Conservation (phyloP, 2,113 vertebrate genomes). For the Zootoca vivipara region DNA sequence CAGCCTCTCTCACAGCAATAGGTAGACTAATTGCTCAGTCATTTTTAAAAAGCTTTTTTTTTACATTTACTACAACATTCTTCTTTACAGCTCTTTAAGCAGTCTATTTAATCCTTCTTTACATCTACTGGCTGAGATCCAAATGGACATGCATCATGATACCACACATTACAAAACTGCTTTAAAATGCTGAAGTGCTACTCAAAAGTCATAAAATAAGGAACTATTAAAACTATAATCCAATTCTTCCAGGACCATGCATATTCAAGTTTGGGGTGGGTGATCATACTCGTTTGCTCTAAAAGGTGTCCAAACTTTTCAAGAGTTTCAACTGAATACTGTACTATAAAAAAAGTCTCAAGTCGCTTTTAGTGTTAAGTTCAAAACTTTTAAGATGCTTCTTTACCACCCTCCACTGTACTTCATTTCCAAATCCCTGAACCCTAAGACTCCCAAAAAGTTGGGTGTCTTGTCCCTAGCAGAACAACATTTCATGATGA, state of each 20-base stretch:
- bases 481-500: neutral
- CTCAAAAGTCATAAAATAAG: neutral
- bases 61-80: constrained; percentile 49
- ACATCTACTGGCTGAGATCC: neutral
- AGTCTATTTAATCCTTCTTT: neutral
- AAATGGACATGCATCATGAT: neutral
- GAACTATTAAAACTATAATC: neutral
- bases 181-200: neutral
- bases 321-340: neutral
- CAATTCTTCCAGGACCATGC: neutral
- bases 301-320: neutral
- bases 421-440: neutral
- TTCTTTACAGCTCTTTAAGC: neutral
- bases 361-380: too few species aligned
- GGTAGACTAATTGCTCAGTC: constrained; percentile 16
- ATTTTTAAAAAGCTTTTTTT: neutral
- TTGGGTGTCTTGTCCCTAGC: neutral
- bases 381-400: neutral
- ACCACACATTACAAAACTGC: neutral
- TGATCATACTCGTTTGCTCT: neutral
- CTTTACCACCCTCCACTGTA: neutral
- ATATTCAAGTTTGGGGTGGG: neutral
- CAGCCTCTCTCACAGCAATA: constrained; percentile 47
- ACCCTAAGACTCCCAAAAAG: neutral
- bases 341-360: too few species aligned